Evolutionary conservation across 2,888 invertebrate species (phyloP).

Genomic region (Marronus borbonicus): DNA sequence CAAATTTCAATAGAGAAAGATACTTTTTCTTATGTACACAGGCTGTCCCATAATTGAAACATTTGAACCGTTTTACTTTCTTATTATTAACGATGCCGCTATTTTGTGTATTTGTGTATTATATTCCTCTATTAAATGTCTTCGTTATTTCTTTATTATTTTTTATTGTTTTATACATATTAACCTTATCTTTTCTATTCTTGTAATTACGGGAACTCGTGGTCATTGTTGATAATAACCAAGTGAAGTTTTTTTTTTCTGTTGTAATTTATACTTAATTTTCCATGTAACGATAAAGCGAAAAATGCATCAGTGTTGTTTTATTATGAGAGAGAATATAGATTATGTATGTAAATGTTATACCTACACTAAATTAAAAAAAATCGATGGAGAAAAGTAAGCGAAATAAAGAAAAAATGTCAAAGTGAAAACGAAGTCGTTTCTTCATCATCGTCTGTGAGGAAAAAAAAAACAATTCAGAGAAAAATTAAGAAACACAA

Average conservation of each 20-base stretch:
- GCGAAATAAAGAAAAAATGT: neutral
- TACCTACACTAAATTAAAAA: conserved; percentile 26
- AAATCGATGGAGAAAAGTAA: conserved; percentile 2
- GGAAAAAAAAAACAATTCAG: conserved; percentile 3
- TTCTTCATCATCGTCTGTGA: neutral
- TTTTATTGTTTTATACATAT: neutral
- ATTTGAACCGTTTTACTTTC: conserved; percentile 9
- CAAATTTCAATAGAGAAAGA: neutral
- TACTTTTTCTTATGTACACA: neutral
- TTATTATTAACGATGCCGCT: conserved; percentile 8
- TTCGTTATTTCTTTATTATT: neutral
- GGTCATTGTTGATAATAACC: conserved; percentile 19
- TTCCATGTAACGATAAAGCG: conserved; percentile 18
- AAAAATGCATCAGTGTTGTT: conserved; percentile 41
- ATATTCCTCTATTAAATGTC: conserved; percentile 9
- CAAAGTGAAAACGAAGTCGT: conserved; percentile 9
- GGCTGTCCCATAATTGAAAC: conserved; percentile 16
- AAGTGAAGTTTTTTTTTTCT: conserved; percentile 30
- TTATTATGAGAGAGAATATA: conserved; percentile 36
- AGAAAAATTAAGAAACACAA: conserved; percentile 31
- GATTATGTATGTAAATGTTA: conserved; percentile 52
- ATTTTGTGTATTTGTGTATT: neutral
- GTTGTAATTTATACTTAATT: conserved; percentile 35
- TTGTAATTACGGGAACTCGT: neutral
- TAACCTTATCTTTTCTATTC: neutral